These are phyloP conservation scores for Trididemnum miniatum DNA, from an alignment of 23 tunicate species.

Conservation along the genomic window DNA sequence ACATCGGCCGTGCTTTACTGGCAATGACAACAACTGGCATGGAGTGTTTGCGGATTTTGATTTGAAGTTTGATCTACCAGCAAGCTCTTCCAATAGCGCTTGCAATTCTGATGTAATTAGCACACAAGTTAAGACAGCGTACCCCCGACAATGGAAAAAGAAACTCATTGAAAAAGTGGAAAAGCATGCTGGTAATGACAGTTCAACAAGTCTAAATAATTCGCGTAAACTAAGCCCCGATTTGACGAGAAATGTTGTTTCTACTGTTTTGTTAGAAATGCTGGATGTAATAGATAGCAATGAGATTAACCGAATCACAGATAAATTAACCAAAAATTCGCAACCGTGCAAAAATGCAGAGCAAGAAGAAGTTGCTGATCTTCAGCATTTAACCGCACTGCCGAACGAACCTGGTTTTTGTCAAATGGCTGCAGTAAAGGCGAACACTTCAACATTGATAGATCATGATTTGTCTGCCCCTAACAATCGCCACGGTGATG, in stretches of 20 bases:
- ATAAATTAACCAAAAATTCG: no score
- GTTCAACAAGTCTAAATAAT: no score
- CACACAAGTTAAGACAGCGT: background rate
- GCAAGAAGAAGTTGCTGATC: background rate
- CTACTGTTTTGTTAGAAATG: background rate
- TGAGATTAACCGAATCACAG: background rate
- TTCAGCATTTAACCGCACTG: background rate
- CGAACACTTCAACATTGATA: background rate
- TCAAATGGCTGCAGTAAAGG: background rate
- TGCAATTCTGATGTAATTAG: background rate
- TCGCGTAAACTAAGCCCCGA: no score
- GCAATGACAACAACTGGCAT: background rate
- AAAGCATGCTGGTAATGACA: no score
- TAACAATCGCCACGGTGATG: no score
- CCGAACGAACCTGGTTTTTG: background rate
- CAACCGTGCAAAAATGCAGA: no score
- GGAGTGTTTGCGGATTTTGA: background rate
- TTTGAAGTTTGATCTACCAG: background rate
- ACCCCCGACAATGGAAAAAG: conserved; percentile 15
- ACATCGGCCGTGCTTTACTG: no score
- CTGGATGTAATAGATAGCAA: background rate
- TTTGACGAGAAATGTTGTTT: background rate
- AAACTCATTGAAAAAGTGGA: conserved; percentile 16
- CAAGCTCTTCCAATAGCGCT: background rate
- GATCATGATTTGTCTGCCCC: background rate